Base-by-base conservation (phyloP, 1,140 invertebrate genomes). In the Drosophila nigrodunni region DNA sequence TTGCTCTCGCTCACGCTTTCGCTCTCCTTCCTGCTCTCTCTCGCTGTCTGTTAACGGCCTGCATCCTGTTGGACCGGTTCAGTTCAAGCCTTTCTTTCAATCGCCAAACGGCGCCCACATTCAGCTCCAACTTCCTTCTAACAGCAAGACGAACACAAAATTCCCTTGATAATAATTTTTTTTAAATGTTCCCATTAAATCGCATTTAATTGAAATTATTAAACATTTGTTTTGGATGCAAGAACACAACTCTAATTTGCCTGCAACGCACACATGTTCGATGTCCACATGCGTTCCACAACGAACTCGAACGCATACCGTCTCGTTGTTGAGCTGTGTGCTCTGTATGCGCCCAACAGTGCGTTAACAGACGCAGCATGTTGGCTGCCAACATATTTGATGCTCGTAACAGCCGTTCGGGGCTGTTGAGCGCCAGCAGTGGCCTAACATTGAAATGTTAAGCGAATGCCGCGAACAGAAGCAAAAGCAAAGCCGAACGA, bases 41-140 rank as follows among this genome's bases (percentile, higher is more conserved):
- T 58, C 50, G 41, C 43, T 37, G 11, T 25, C 55, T 44, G n/a
- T 15, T 30, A 30, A 30, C 44, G 25, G 25, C 25, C 39, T 76
- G 78, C 76, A 87, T 87, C 82, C 82, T 87, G 82, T 87, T 79
- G 72, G 79, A 87, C 82, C 82, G 82, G 82, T 82, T 86, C 50
- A 39, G 49, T 30, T 13, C 43, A 9, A 25, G 35, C 61, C 61
- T 64, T 55, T 55, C 52, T 37, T 37, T 55, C 34, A 37, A 3
- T 37, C 34, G 3, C 35, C 18, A 43, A 37, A 30, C 43, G 11
- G 67, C 58, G 15, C 44, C 66, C 49, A 62, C 67, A 54, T 25
- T 34, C 37, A 43, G 43, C 9, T 49, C 68, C 30, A 71, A 71
- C 68, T 49, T 11, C 37, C 54, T 57, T 9, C 41, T 3, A 60